Evolutionary conservation across 1,140 invertebrate species (phyloP).

Genomic region (Saccostrea cuccullata): DNA sequence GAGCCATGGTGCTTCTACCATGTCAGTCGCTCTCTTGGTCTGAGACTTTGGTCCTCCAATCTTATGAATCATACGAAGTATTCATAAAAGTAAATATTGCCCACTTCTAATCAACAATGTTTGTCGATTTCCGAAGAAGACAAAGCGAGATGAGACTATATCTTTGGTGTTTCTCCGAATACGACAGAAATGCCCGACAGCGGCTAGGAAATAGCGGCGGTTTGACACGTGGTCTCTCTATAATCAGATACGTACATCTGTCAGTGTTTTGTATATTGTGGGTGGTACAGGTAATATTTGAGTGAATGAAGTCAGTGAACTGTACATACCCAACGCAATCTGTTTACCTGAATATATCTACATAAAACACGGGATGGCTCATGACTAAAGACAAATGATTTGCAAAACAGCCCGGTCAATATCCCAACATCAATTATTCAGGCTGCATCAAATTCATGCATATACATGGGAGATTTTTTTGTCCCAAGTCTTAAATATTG

Average conservation of each 20-base stretch:
- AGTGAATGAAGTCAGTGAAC: not conserved
- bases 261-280: not conserved
- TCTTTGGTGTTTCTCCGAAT: not conserved
- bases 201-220: not conserved
- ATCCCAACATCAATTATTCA: not conserved
- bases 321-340: not conserved
- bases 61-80: slow-evolving; percentile 11
- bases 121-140: not conserved
- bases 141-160: not conserved
- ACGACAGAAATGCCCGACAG: not conserved
- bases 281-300: slow-evolving; percentile 1
- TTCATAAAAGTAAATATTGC: slow-evolving; percentile 30
- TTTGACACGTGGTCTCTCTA: not conserved
- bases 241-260: slow-evolving; percentile 1
- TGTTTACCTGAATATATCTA: not conserved
- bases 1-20: not conserved
- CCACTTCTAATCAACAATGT: not conserved
- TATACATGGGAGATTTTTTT: not conserved
- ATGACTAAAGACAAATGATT: not conserved
- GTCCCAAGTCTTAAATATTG: not conserved
- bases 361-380: not conserved
- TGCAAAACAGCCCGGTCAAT: not conserved
- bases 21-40: not conserved
- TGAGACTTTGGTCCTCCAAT: not conserved
- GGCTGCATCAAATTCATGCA: not conserved